Conservation (phyloP, 2,113 vertebrate species). For the Podarcis muralis region DNA sequence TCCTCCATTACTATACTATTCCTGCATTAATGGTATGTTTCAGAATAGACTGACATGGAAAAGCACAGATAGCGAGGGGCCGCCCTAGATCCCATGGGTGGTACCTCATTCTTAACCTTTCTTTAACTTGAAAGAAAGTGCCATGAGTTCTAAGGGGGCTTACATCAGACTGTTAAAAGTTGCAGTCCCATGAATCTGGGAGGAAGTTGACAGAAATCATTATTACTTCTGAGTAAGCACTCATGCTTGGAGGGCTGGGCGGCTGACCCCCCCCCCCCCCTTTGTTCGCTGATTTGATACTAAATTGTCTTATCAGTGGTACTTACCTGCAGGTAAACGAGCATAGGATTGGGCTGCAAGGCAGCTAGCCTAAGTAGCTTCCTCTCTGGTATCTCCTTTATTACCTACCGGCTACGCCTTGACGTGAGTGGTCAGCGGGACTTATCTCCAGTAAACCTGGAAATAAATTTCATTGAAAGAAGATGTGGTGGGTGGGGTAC, state of each 20-base stretch:
- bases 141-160: not conserved
- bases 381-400: not conserved
- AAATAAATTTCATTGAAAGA: not conserved
- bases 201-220: not conserved
- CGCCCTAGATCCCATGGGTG: not conserved
- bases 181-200: not conserved
- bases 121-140: not conserved
- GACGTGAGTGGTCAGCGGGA: not conserved
- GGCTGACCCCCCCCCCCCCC: too few species aligned
- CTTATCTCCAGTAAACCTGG: not conserved
- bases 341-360: not conserved
- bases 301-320: not conserved
- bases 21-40: too few species aligned
- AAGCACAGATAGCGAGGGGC: too few species aligned
- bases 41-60: too few species aligned
- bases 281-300: not conserved
- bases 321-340: too few species aligned
- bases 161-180: not conserved
- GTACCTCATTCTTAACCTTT: not conserved
- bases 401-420: not conserved
- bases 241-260: not conserved
- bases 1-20: too few species aligned
- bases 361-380: not conserved
- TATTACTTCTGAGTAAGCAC: too few species aligned
- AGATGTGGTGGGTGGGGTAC: not conserved